A percentile compares a stretch with the other conserved stretches of the same genome.
Evolutionary conservation across 2,113 vertebrate genomes (phyloP).

Genomic region (Regulus satrapa): DNA sequence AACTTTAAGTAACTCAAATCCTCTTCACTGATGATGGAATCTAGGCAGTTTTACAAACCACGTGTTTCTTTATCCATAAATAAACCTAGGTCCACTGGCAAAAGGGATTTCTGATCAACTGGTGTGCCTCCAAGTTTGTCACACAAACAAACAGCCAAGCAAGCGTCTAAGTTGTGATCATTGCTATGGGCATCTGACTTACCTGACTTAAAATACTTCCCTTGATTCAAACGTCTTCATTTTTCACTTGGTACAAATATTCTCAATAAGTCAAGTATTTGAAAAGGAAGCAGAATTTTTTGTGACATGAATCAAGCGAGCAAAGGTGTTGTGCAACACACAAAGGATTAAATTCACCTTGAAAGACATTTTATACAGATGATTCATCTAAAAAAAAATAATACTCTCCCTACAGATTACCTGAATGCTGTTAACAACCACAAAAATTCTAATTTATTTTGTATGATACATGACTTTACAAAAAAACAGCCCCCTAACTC

Average conservation of each 20-base stretch:
- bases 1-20: neutral
- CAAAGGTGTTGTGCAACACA: neutral
- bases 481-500: neutral
- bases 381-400: neutral
- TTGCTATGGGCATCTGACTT: neutral
- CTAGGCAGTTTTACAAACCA: neutral
- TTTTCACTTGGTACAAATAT: neutral
- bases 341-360: neutral
- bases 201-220: neutral
- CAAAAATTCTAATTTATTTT: neutral
- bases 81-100: neutral
- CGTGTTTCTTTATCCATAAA: neutral
- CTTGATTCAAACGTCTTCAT: neutral
- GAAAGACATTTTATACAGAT: neutral
- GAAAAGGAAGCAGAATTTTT: neutral
- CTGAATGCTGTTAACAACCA: neutral
- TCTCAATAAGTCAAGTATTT: neutral
- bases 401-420: neutral
- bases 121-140: neutral
- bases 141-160: neutral
- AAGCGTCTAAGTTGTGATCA: neutral
- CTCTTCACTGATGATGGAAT: neutral
- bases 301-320: neutral
- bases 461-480: neutral
- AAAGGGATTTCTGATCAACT: neutral